Evolutionary conservation across 2,888 invertebrate species (phyloP).

Genomic region (Nebria salina): DNA sequence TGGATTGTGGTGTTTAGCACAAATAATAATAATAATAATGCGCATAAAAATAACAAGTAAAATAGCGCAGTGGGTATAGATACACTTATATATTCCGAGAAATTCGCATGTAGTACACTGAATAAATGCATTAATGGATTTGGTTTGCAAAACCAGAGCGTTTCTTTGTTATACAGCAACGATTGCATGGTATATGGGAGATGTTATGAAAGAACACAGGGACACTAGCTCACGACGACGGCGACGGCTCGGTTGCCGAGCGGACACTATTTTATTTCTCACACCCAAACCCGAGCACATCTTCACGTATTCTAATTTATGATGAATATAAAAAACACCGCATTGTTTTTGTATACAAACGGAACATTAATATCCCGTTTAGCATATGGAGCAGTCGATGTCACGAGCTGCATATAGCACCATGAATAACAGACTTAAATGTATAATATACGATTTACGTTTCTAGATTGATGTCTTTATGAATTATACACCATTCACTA

Average conservation of each 20-base stretch:
- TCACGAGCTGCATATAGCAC: background rate
- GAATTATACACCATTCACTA: background rate
- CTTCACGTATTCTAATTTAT: constrained; percentile 29
- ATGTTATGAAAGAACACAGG: background rate
- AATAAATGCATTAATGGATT: constrained; percentile 45
- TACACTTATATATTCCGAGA: constrained; percentile 35
- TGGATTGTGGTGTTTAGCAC: constrained; percentile 16
- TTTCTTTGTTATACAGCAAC: constrained; percentile 17
- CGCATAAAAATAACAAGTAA: constrained; percentile 33
- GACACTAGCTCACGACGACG: background rate
- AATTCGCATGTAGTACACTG: constrained; percentile 38
- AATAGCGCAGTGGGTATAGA: background rate
- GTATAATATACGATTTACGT: background rate
- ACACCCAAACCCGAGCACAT: background rate
- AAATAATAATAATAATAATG: constrained; percentile 29
- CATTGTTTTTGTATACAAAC: constrained; percentile 37
- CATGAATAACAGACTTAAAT: background rate
- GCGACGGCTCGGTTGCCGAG: background rate
- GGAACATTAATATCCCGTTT: constrained; percentile 13
- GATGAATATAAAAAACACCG: constrained; percentile 24
- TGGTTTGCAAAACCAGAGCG: constrained; percentile 40
- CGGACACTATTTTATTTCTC: constrained; percentile 5
- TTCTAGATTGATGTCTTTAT: background rate
- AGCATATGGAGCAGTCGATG: background rate
- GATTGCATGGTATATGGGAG: background rate